Base-by-base conservation (phyloP, 2,113 vertebrate genomes). In the Serilophus lunatus region DNA sequence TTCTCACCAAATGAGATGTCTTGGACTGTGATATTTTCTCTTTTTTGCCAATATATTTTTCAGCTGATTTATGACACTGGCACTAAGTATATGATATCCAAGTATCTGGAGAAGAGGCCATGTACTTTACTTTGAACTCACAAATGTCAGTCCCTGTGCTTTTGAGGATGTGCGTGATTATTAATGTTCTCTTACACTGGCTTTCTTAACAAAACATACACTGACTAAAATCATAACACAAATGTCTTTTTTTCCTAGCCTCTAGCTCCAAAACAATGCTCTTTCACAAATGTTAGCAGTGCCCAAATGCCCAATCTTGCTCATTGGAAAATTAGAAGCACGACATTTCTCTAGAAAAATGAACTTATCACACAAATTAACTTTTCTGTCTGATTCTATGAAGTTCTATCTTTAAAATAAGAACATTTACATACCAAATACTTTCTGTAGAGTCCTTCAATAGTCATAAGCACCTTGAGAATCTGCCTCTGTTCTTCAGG, bases 1-100 rank as follows among this genome's bases (percentile, higher is more conserved):
- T 90, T 51, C 51, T 90, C 85, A 83, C 68, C 82, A 86, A 88
- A 86, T 49, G 71, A n/a, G 36, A 61, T 1, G 31, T 22, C 31
- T 94, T 95, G 56, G 71, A 83, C 66, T 81, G 42, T 60, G 63
- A 86, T 77, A 94, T 77, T 92, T 94, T 94, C 24, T 66, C 56
- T 56, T 63, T 12, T 78, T 64, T 77, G 82, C 63, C 85, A 90
- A 59, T 88, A 45, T 83, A 74, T 81, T 95, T 76, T 93, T 60
- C 85, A 85, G 24, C 5, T 90, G 79, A 95, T 93, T 96, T 96
- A 92, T 88, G 60, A 15, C 24, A 59, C 60, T 88, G 88, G 20
- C 38, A 54, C 54, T 72, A 59, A 84, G 25, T 29, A 31, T 76
- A 33, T 86, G 63, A 81, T 94, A 63, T 88, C 76, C 36, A 90